Evolutionary conservation across 2,888 invertebrate genomes (phyloP).

Genomic region (Ectobius pallidus): DNA sequence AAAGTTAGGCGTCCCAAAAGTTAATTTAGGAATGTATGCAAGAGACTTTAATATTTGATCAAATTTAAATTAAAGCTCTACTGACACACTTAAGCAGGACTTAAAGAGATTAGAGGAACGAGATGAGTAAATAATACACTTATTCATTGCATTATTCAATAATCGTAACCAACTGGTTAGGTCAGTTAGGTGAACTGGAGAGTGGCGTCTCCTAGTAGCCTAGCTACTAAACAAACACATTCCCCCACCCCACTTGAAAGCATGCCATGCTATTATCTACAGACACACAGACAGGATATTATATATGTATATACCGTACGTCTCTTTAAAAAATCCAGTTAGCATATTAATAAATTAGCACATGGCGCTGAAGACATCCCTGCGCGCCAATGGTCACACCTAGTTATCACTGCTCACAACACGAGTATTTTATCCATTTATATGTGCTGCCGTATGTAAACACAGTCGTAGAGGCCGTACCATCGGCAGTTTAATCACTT

Average conservation of each 20-base stretch:
- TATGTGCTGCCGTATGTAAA: not conserved
- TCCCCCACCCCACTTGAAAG: not conserved
- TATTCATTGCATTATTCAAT: slow-evolving; percentile 18
- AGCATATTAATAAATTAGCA: not conserved
- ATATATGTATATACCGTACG: not conserved
- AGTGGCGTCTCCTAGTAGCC: slow-evolving; percentile 35
- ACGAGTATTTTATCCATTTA: not conserved
- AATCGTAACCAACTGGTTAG: slow-evolving; percentile 29
- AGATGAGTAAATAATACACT: slow-evolving; percentile 4
- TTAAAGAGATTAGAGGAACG: not conserved
- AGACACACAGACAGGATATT: not conserved
- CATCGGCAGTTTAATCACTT: not conserved
- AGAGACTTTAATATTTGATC: no score
- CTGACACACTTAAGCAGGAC: not conserved
- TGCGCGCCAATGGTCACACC: not conserved
- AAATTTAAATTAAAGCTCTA: no score
- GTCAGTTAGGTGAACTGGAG: slow-evolving; percentile 8
- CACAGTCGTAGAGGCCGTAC: not conserved
- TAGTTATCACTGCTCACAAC: not conserved
- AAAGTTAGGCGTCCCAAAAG: no score
- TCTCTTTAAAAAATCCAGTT: not conserved
- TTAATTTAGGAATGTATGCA: no score
- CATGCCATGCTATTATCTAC: no score
- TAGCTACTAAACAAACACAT: slow-evolving; percentile 30
- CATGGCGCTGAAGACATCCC: not conserved